Conservation (phyloP, 2,888 invertebrate species). For the Trichopria drosophilae region DNA sequence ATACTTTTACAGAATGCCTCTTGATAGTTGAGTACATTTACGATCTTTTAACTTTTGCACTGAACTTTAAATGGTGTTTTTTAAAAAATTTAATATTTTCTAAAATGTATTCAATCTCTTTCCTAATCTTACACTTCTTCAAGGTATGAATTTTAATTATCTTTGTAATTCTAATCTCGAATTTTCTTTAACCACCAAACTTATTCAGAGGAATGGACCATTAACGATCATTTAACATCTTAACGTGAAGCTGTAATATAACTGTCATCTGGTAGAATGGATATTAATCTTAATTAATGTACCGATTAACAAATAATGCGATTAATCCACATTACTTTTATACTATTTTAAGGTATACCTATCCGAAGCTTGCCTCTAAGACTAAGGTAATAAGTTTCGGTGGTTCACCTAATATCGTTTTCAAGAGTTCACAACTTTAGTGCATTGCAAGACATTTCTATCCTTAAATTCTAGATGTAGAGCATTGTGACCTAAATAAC, state of each 20-base stretch:
- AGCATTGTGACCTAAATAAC: conserved; percentile 52
- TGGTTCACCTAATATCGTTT: conserved; percentile 35
- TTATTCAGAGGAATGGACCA: conserved; percentile 35
- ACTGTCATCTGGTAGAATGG: no score
- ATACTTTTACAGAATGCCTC: no score
- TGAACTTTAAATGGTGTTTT: no score
- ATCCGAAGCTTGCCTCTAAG: conserved; percentile 31
- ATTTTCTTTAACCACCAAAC: conserved; percentile 39
- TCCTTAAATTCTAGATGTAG: conserved; percentile 44
- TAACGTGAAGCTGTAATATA: no score
- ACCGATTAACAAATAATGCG: conserved; percentile 7
- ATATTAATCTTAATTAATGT: background rate
- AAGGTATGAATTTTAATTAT: conserved; percentile 43
- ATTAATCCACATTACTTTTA: conserved; percentile 28
- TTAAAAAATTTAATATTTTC: no score
- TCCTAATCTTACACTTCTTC: conserved; percentile 35
- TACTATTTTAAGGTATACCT: conserved; percentile 33
- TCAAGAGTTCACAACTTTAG: conserved; percentile 7
- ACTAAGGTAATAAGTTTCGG: conserved; percentile 42
- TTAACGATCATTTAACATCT: no score
- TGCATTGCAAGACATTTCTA: conserved; percentile 26
- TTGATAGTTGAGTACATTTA: no score
- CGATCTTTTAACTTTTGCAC: conserved; percentile 24
- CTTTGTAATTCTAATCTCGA: conserved; percentile 27
- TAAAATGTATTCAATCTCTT: conserved; percentile 13